Percentiles rank a stretch among this genome's conserved stretches.
phyloP scores from a whole-genome alignment of 2,113 vertebrate species.

The Forbesichthys agassizii region DNA sequence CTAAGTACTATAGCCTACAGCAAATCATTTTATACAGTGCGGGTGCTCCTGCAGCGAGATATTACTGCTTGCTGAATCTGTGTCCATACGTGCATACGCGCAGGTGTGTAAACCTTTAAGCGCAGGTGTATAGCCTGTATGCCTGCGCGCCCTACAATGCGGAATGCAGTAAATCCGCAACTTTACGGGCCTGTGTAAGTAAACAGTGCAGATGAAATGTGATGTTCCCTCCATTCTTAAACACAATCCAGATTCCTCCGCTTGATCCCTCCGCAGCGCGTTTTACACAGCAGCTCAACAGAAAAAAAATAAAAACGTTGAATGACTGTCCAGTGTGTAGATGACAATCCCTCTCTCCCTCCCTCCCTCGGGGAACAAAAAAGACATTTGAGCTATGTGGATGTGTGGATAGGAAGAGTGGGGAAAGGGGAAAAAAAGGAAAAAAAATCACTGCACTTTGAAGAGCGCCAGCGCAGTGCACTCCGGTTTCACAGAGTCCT shows the following conservation, averaged over 20 bases:
- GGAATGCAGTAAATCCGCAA: conserved; percentile 19
- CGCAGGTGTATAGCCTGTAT: not conserved
- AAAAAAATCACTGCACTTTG: conserved; percentile 53
- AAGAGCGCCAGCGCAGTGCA: conserved; percentile 42
- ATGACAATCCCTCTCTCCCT: conserved; percentile 32
- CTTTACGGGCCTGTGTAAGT: conserved; percentile 22
- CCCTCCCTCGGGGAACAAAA: conserved; percentile 59
- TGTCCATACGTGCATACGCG: not conserved
- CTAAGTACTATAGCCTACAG: too few relatives aligned
- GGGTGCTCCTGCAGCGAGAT: not conserved
- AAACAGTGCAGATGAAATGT: conserved; percentile 27
- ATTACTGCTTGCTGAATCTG: too few relatives aligned
- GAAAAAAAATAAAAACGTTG: conserved; percentile 6
- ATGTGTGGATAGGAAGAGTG: not conserved
- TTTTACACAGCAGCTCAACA: not conserved
- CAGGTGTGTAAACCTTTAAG: not conserved
- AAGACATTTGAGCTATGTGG: conserved; percentile 68
- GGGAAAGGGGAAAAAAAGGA: conserved; percentile 24
- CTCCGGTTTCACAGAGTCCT: conserved; percentile 66
- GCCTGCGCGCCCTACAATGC: not conserved
- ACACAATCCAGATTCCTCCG: not conserved
- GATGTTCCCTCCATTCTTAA: too few relatives aligned
- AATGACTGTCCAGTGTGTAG: conserved; percentile 19
- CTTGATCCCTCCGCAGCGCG: conserved; percentile 4
- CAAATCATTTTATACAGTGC: too few relatives aligned